Conservation (phyloP, 2,797 vertebrate genomes). For the Peromyscus aztecus region DNA sequence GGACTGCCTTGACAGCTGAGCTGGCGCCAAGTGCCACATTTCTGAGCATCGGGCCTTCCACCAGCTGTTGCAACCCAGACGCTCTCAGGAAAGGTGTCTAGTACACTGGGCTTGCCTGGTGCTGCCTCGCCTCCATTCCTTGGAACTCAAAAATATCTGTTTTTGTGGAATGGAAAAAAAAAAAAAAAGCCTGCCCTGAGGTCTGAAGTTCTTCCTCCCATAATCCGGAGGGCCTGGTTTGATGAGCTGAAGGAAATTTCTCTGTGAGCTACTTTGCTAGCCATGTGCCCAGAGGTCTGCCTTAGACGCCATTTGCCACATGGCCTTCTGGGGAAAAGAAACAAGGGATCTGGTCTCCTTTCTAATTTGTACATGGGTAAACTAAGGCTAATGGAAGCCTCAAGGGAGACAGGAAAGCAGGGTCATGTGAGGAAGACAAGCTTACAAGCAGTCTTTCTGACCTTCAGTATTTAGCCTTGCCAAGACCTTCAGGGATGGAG, state of each 20-base stretch:
- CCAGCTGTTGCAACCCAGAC: background rate
- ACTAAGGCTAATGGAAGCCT: background rate
- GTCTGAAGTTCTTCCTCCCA: conserved; percentile 12
- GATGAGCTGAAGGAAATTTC: background rate
- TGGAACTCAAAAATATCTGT: background rate
- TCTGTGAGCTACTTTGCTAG: background rate
- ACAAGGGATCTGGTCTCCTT: background rate
- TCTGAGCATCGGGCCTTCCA: background rate
- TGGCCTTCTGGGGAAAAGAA: background rate
- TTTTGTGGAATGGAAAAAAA: background rate
- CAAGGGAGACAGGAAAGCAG: background rate
- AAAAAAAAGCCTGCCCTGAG: background rate
- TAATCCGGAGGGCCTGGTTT: background rate
- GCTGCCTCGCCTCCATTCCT: background rate
- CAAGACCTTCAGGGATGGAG: background rate
- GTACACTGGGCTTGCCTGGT: background rate
- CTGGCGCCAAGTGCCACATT: conserved; percentile 49
- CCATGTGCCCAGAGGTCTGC: background rate
- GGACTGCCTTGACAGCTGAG: conserved; percentile 4
- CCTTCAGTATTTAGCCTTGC: background rate
- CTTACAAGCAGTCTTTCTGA: background rate
- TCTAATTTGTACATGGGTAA: background rate
- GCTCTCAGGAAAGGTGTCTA: background rate
- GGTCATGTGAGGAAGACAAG: background rate
- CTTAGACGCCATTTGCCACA: background rate